Base-by-base conservation (phyloP, 2,797 vertebrate genomes). In the Helostoma temminkii region DNA sequence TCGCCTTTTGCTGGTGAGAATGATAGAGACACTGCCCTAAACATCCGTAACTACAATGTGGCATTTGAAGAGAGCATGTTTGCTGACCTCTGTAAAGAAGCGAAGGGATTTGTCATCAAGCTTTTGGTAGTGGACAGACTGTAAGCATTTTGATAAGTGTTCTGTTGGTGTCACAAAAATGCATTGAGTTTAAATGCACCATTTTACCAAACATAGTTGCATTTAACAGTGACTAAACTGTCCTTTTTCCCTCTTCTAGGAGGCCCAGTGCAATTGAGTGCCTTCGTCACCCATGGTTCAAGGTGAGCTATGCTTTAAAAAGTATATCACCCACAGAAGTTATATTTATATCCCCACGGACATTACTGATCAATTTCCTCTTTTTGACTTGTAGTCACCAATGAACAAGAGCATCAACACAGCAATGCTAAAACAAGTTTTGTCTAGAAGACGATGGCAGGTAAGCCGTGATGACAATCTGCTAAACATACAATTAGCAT, bases 251-350 rank as follows among this genome's bases (percentile, higher is more conserved):
- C 37, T 70, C 14, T 84, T 74, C 42, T 52, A 99, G 98, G 96
- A 95, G 97, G 69, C 97, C 97, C 43, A 95, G 90, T n/a, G 94
- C 95, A 5, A 87, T 94, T 21, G 97, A 97, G 77, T 96, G 96
- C 54, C 93, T 99, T 66, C 96, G 96, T 12, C 97, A 99, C 76
- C 95, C 96, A 19, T 99, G 98, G 98, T 97, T 99, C 89, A 98
- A 97, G 94, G 97, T 98, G 87, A 94, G 91, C 19, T 49, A 37
- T 52, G 8, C 1, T 43, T 71, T 28, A 43, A 9, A 43, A 39
- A 36, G 46, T 36, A 8, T 1, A 21, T 19, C 36, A 21, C 18
- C 36, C 7, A 37, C 9, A 10, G 2, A 18, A 43, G 66, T 47
- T 45, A 28, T 50, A n/a, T 72, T 70, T 41, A 36, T 45, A 16